Evolutionary conservation across 2,113 vertebrate genomes (phyloP).

Genomic region (Oncorhynchus kisutch): DNA sequence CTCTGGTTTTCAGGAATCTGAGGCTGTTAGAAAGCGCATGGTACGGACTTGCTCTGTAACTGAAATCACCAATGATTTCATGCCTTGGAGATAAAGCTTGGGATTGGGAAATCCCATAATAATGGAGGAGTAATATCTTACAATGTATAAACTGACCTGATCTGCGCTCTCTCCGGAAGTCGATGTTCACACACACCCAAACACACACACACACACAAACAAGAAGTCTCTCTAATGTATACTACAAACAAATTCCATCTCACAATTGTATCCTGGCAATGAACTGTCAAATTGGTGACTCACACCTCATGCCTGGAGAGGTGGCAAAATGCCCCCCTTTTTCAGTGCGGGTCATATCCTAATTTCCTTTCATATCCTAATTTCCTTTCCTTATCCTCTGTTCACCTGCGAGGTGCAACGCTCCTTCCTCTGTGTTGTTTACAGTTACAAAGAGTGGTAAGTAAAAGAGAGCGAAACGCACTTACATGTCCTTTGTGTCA

Average conservation of each 20-base stretch:
- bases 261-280: background rate
- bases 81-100: background rate
- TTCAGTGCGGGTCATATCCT: background rate
- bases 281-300: background rate
- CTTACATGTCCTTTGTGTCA: background rate
- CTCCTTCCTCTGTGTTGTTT: background rate
- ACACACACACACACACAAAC: too few relatives aligned
- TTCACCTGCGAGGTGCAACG: background rate
- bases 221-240: too few relatives aligned
- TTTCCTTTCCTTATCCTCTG: background rate
- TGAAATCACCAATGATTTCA: background rate
- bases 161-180: too few relatives aligned
- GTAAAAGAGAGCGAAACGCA: too few relatives aligned
- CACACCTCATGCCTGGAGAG: background rate
- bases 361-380: background rate
- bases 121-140: background rate
- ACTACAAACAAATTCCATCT: background rate
- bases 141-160: background rate
- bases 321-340: background rate
- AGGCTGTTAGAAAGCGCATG: background rate
- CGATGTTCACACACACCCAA: too few relatives aligned
- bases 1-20: background rate
- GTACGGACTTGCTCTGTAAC: conserved; percentile 1
- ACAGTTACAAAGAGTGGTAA: background rate
- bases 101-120: background rate